Base-by-base conservation (phyloP, 2,797 vertebrate genomes). In the Myotis daubentonii region DNA sequence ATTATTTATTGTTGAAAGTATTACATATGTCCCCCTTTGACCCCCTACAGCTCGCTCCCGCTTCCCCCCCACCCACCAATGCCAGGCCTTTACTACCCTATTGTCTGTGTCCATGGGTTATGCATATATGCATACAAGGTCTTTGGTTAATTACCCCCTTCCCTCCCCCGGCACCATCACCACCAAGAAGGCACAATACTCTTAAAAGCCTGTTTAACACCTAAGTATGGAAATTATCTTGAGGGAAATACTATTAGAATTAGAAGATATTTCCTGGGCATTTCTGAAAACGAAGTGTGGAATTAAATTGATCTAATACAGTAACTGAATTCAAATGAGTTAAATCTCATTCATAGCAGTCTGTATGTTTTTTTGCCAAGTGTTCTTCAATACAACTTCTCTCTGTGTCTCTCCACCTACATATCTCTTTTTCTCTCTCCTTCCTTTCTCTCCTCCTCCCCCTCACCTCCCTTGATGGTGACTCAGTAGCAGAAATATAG, bases 181-280 rank as follows among this genome's bases (percentile, higher is more conserved):
- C 53, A 55, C 57, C 25, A 97, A 96, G 96, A 97, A 66, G n/a
- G n/a, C n/a, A 90, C 91, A 95, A 95, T 97, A 94, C 95, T 98
- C 93, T 96, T 97, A 96, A 97, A 97, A 95, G 85, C 90, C 1
- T 97, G 93, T 97, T 98, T 98, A 97, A 97, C 94, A 94, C 94
- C 97, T 97, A 98, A 97, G 86, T 86, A 86, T 96, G 96, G 95
- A 97, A 96, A 97, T 97, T 97, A 97, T 97, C 96, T 96, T 97
- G 97, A 97, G 97, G 95, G 96, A 96, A 97, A 96, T 91, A 96
- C 93, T 97, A 89, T 96, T 98, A 96, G 96, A 97, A 98, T 98
- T 97, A 97, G 94, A 96, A 97, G 94, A 97, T 72, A 83, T 96
- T 97, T 97, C 87, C 78, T 94, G 91, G 96, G 90, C 82, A 96